Base-by-base conservation (phyloP, 1,140 invertebrate species). In the Mizuhopecten yessoensis region DNA sequence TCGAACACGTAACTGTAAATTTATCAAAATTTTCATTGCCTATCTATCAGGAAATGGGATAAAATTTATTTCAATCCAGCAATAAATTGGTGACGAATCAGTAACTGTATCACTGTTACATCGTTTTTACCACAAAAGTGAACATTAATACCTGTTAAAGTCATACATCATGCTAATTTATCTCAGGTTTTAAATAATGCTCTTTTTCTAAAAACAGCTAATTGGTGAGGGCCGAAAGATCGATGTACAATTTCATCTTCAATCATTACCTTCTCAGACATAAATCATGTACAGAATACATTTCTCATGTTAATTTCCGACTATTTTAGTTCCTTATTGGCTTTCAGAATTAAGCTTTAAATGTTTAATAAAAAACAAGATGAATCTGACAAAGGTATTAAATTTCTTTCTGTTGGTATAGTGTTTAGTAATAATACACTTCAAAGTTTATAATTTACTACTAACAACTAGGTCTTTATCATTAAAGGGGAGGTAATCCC, bases 21-120 rank as follows among this genome's bases (percentile, higher is more conserved):
- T 75, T 75, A 75, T 75, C 57, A 75, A 75, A 49, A 75, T 75
- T 29, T 75, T 75, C 57, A 75, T 29, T n/a, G 57, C 57, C 23
- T 29, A 75, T 75, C 57, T 75, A 75, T 75, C 57, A 75, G 57
- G 57, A 75, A 75, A n/a, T 75, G 57, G 57, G 23, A n/a, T 5
- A 75, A 29, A 75, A 17, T 75, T 75, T 29, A 75, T 75, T 17
- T 75, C 57, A 75, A 29, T 9, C 57, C 57, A 75, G 57, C 9
- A 75, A 75, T 75, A 75, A 75, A 75, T 75, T 75, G 5, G 57
- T 75, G 57, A 75, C 17, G n/a, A 75, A 75, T 75, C 23, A 29
- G 57, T 75, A 75, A 75, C 29, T 75, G 29, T 75, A 29, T n/a
- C n/a, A n/a, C 1, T 75, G 57, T n/a, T 75, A 75, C 15, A 75